Percentiles rank a stretch among this genome's conserved stretches.
These are phyloP conservation scores for Conops quadrifasciatus DNA, from an alignment of 2,888 invertebrate species.

Conservation along the genomic window DNA sequence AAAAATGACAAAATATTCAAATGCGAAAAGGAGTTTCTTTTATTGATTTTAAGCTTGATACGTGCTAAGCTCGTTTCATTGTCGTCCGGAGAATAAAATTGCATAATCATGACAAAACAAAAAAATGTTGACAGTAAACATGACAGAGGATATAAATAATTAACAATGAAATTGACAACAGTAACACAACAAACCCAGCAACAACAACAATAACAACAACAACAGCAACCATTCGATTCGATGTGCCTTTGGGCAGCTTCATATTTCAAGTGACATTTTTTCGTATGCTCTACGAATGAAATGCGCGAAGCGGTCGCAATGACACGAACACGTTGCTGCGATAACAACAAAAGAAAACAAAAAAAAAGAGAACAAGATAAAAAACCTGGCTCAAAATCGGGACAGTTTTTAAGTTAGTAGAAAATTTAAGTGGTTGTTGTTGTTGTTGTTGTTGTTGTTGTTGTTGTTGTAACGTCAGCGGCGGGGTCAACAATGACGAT, in stretches of 20 bases:
- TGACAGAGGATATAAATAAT: neutral
- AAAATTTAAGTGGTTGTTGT: constrained; percentile 4
- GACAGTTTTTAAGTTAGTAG: neutral
- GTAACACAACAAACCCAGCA: neutral
- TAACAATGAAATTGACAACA: neutral
- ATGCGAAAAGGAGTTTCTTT: neutral
- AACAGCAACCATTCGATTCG: constrained; percentile 3
- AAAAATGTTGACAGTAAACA: neutral
- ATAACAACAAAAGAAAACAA: too few species aligned
- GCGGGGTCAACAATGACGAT: neutral
- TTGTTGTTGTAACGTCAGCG: neutral
- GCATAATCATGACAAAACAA: constrained; percentile 1
- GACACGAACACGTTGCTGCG: too few species aligned
- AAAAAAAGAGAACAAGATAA: neutral
- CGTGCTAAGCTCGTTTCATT: neutral
- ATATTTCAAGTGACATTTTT: constrained; percentile 29
- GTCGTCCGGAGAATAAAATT: neutral
- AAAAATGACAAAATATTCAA: neutral
- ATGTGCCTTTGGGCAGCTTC: constrained; percentile 25
- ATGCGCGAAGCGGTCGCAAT: neutral
- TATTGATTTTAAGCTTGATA: neutral
- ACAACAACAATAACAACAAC: constrained; percentile 17
- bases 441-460: neutral
- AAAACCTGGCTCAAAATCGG: constrained; percentile 5
- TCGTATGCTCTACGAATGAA: constrained; percentile 2